phyloP scores from a whole-genome alignment of 2,888 invertebrate genomes.

The Julus scanicus region DNA sequence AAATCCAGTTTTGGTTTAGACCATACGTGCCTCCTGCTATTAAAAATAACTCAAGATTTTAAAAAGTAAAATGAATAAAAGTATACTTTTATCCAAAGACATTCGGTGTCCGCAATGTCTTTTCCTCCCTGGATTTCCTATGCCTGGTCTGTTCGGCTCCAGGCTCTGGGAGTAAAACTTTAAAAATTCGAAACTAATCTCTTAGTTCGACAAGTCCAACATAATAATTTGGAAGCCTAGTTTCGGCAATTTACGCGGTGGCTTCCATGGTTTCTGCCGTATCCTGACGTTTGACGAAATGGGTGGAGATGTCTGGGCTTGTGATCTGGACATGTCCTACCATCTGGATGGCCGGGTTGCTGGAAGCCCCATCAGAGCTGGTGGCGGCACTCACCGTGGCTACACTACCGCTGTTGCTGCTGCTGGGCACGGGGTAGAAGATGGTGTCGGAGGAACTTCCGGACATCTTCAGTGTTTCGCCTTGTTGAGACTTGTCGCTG shows the following conservation, averaged over 20 bases:
- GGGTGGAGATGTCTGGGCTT: slow-evolving; percentile 54
- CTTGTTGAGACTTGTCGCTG: slow-evolving; percentile 36
- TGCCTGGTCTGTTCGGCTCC: neutral
- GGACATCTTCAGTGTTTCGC: neutral
- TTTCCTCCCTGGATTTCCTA: neutral
- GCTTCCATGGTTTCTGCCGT: neutral
- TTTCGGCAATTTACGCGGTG: neutral
- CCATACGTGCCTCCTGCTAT: slow-evolving; percentile 14
- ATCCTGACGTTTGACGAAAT: slow-evolving; percentile 52
- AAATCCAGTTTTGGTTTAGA: slow-evolving; percentile 34
- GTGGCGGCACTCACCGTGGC: neutral
- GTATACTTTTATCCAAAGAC: slow-evolving; percentile 39
- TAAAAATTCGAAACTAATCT: slow-evolving; percentile 9
- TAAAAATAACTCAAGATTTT: neutral
- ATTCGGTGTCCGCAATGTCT: neutral
- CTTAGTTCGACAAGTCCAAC: neutral
- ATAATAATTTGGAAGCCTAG: no score
- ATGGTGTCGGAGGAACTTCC: neutral
- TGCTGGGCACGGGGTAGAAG: slow-evolving; percentile 50
- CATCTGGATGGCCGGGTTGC: slow-evolving; percentile 54
- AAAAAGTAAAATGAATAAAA: slow-evolving; percentile 38
- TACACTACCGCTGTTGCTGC: neutral
- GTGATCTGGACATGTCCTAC: slow-evolving; percentile 56
- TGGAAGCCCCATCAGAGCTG: slow-evolving; percentile 13
- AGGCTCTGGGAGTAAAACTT: neutral